These are phyloP conservation scores for Pseudomyrmex flavicornis DNA, from an alignment of 1,140 invertebrate genomes.

Conservation along the genomic window DNA sequence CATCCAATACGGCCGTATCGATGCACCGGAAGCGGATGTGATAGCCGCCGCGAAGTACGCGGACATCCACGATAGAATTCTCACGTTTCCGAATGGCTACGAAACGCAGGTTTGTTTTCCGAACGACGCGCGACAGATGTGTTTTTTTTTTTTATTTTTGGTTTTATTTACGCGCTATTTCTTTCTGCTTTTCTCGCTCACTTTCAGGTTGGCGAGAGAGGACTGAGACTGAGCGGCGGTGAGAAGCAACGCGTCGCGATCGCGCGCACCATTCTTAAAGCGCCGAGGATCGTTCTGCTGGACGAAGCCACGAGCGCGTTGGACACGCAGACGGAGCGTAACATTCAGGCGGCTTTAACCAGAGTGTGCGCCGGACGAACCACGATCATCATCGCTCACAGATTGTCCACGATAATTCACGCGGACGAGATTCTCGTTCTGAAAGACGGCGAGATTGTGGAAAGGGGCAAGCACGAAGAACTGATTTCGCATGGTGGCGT, in stretches of 20 bases:
- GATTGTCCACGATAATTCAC: constrained; percentile 96
- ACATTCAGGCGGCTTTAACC: constrained; percentile 92
- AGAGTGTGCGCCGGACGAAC: constrained; percentile 93
- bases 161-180: constrained; percentile 1
- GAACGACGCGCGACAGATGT: not conserved
- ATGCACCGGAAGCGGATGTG: constrained; percentile 92
- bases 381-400: constrained; percentile 96
- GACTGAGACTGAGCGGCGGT: constrained; percentile 93
- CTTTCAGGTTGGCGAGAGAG: constrained; percentile 89
- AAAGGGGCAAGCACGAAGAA: constrained; percentile 94
- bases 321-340: constrained; percentile 93
- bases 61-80: constrained; percentile 97
- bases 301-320: constrained; percentile 96
- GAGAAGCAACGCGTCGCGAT: constrained; percentile 98
- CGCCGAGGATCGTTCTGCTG: constrained; percentile 93
- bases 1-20: constrained; percentile 95
- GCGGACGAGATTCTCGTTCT: constrained; percentile 97
- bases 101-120: constrained; percentile 89
- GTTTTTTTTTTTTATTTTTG: not conserved
- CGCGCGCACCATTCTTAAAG: constrained; percentile 94
- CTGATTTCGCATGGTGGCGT: constrained; percentile 89
- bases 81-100: constrained; percentile 95
- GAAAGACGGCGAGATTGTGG: constrained; percentile 95
- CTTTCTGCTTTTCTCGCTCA: too few relatives aligned
- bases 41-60: constrained; percentile 95